Evolutionary conservation across 2,888 invertebrate species (phyloP).

Genomic region (Muschampia plurimacula): DNA sequence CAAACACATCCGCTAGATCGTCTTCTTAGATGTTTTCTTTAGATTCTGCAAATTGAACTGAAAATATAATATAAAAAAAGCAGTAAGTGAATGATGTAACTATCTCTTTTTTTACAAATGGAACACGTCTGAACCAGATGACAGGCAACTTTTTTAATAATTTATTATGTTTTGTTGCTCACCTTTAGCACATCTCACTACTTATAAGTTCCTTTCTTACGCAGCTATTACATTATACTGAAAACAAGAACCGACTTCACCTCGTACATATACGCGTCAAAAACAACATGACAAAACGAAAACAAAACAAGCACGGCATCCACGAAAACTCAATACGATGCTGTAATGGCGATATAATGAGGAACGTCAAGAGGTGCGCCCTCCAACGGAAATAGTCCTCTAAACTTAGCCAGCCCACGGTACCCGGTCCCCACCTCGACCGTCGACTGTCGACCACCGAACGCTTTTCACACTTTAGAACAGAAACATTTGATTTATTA

Average conservation of each 20-base stretch:
- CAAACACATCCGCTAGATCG: no score
- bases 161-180: no score
- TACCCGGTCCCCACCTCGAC: not conserved
- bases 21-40: no score
- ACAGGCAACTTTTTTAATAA: no score
- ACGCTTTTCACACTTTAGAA: slow-evolving; percentile 11
- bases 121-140: no score
- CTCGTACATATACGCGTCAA: not conserved
- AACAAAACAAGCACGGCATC: not conserved
- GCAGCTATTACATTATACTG: not conserved
- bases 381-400: slow-evolving; percentile 32
- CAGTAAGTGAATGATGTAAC: no score
- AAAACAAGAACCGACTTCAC: not conserved
- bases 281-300: not conserved
- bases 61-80: no score
- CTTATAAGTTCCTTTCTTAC: no score
- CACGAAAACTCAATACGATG: slow-evolving; percentile 34
- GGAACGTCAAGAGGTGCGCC: slow-evolving; percentile 24
- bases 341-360: slow-evolving; percentile 38
- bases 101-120: no score
- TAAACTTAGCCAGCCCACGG: slow-evolving; percentile 26
- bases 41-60: no score
- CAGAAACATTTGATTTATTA: slow-evolving; percentile 37
- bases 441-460: slow-evolving; percentile 6
- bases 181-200: no score